phyloP scores from a whole-genome alignment of 2,888 invertebrate genomes.

The Lasioglossum malachurum region DNA sequence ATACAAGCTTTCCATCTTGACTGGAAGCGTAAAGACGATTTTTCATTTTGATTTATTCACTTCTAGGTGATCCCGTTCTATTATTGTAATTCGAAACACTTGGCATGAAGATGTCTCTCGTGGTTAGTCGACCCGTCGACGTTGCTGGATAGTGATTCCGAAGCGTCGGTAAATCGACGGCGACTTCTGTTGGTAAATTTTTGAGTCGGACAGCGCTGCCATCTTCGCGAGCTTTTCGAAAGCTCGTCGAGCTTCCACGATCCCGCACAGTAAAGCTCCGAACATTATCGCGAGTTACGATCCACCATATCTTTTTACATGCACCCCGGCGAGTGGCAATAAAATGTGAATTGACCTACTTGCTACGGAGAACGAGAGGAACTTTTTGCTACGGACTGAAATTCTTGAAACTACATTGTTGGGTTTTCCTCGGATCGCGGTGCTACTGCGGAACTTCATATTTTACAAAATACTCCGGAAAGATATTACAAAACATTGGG shows the following conservation, averaged over 20 bases:
- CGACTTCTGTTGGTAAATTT: slow-evolving; percentile 25
- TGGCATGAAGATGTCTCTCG: neutral
- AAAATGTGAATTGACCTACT: neutral
- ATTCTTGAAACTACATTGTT: neutral
- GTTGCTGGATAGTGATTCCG: neutral
- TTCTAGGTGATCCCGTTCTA: neutral
- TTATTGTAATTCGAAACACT: neutral
- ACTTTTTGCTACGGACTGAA: neutral
- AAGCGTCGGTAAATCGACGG: slow-evolving; percentile 48
- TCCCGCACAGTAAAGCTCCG: slow-evolving; percentile 2
- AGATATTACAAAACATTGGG: neutral
- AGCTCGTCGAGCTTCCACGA: slow-evolving; percentile 13
- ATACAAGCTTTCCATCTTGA: neutral
- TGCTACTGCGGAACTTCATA: neutral
- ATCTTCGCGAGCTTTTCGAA: slow-evolving; percentile 36
- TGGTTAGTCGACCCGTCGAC: neutral
- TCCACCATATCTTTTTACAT: slow-evolving; percentile 4
- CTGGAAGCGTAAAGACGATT: neutral
- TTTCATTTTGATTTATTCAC: neutral
- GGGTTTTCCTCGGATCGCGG: neutral
- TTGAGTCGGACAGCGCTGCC: slow-evolving; percentile 34
- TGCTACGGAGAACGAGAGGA: neutral
- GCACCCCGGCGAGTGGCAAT: neutral
- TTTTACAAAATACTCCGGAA: neutral
- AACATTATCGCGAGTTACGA: slow-evolving; percentile 45